These are phyloP conservation scores for Chironomus riparius DNA, from an alignment of 2,888 invertebrate genomes.

Conservation along the genomic window DNA sequence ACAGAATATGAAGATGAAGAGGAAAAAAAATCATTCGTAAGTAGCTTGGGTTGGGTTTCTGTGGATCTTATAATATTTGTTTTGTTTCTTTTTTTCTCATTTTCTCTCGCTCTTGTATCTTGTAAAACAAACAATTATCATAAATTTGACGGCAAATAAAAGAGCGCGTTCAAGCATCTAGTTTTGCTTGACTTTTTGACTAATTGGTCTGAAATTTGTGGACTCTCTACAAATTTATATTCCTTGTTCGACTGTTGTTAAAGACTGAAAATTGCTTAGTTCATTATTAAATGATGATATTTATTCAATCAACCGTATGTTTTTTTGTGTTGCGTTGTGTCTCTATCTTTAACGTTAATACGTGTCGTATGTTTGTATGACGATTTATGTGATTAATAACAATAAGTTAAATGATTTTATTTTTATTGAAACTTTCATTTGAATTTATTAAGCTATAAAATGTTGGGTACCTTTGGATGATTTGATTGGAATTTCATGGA, in stretches of 20 bases:
- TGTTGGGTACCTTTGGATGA: too few species aligned
- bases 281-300: neutral
- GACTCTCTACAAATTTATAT: neutral
- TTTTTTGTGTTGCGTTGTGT: too few species aligned
- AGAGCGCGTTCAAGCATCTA: neutral
- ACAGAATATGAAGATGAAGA: neutral
- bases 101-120: neutral
- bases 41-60: neutral
- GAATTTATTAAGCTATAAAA: too few species aligned
- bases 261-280: neutral
- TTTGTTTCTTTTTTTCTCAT: neutral
- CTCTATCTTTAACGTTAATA: too few species aligned
- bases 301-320: neutral
- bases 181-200: conserved; percentile 15
- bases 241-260: neutral
- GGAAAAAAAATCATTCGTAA: neutral
- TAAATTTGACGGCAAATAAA: conserved; percentile 11
- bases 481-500: too few species aligned
- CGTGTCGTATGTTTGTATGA: too few species aligned
- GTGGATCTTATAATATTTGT: neutral
- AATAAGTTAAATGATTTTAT: conserved; percentile 5
- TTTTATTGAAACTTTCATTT: neutral
- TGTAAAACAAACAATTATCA: conserved; percentile 15
- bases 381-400: conserved; percentile 5
- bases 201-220: conserved; percentile 16